These are phyloP conservation scores for Mythimna lalbum DNA, from an alignment of 2,888 invertebrate genomes.

Conservation along the genomic window DNA sequence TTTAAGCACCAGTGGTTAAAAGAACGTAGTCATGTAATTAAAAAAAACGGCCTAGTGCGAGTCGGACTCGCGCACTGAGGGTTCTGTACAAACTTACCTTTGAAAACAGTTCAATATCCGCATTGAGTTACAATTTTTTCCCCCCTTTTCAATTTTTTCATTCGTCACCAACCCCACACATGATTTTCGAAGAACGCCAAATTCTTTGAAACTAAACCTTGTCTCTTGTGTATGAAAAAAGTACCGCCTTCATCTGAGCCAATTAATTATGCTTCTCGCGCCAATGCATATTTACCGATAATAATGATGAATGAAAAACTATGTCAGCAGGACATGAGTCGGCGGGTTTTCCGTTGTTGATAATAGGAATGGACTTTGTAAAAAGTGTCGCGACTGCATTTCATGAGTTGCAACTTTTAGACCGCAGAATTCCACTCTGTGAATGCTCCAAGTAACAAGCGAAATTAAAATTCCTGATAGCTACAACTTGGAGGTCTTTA, in stretches of 20 bases:
- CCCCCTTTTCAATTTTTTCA: too few relatives aligned
- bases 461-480: too few relatives aligned
- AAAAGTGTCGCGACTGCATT: not conserved
- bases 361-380: slow-evolving; percentile 12
- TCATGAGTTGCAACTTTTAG: slow-evolving; percentile 15
- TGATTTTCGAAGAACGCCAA: not conserved
- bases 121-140: too few relatives aligned
- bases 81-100: too few relatives aligned
- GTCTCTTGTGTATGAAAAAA: slow-evolving; percentile 43
- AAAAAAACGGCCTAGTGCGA: too few relatives aligned
- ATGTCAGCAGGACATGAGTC: slow-evolving; percentile 37
- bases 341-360: slow-evolving; percentile 2
- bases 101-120: too few relatives aligned
- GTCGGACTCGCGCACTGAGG: too few relatives aligned
- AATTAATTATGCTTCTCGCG: slow-evolving; percentile 5
- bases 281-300: slow-evolving; percentile 5
- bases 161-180: not conserved
- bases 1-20: too few relatives aligned
- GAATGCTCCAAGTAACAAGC: too few relatives aligned
- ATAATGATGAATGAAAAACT: slow-evolving; percentile 33
- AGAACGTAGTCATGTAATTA: too few relatives aligned
- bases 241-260: slow-evolving; percentile 17
- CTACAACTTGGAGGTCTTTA: too few relatives aligned
- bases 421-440: too few relatives aligned
- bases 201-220: slow-evolving; percentile 23